Conservation (phyloP, 2,113 vertebrate genomes). For the Jaculus jaculus region DNA sequence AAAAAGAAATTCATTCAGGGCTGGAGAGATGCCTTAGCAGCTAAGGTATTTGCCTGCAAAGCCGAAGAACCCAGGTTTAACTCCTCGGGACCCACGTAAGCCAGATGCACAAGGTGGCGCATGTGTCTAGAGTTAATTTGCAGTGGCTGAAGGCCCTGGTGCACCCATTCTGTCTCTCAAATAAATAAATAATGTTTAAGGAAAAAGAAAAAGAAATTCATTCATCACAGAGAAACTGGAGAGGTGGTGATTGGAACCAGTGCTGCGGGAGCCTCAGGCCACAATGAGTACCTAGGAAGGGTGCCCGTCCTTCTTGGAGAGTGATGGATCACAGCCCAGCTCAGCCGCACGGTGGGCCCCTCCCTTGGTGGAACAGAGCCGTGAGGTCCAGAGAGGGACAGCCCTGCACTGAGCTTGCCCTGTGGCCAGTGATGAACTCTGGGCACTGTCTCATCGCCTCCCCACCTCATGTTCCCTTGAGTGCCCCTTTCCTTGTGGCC, state of each 20-base stretch:
- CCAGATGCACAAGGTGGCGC: too few species aligned
- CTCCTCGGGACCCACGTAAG: too few species aligned
- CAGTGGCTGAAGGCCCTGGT: too few species aligned
- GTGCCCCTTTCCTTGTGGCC: neutral
- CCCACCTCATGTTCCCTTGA: neutral
- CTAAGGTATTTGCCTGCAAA: too few species aligned
- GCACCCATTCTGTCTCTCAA: too few species aligned
- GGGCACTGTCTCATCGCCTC: neutral
- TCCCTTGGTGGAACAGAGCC: neutral
- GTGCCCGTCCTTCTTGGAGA: neutral
- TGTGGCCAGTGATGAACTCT: neutral
- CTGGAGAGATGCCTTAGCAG: too few species aligned
- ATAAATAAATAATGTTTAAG: too few species aligned
- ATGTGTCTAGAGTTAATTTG: too few species aligned
- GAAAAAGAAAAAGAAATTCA: neutral
- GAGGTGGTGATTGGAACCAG: fast-evolving
- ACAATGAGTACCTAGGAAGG: neutral
- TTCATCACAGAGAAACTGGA: neutral
- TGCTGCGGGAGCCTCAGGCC: neutral
- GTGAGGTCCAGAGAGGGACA: neutral
- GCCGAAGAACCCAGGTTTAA: too few species aligned
- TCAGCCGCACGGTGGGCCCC: neutral
- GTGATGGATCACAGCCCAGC: neutral
- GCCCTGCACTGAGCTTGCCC: neutral
- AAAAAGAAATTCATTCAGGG: too few species aligned